These are phyloP conservation scores for Metalampra italica DNA, from an alignment of 2,888 invertebrate genomes.

Conservation along the genomic window DNA sequence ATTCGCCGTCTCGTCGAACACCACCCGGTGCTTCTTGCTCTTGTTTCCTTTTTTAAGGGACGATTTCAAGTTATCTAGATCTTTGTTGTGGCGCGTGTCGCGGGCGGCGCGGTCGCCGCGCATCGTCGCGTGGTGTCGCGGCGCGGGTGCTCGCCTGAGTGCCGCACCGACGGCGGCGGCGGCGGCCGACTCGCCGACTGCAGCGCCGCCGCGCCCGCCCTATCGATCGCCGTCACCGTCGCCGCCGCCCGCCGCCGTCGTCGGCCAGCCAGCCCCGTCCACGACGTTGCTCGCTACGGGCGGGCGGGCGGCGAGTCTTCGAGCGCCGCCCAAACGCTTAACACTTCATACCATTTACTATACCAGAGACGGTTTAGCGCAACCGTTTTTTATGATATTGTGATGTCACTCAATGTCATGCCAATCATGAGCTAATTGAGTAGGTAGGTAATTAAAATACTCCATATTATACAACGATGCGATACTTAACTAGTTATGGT, in stretches of 20 bases:
- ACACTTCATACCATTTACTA: background rate
- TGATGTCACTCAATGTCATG: too few relatives aligned
- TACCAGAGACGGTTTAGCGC: background rate
- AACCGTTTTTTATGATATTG: background rate
- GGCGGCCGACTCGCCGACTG: slow-evolving; percentile 51
- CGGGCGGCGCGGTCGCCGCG: slow-evolving; percentile 72
- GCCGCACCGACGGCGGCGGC: slow-evolving; percentile 27
- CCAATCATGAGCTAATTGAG: too few relatives aligned
- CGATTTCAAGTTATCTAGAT: slow-evolving; percentile 82
- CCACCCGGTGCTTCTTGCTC: slow-evolving; percentile 86
- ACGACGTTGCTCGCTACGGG: background rate
- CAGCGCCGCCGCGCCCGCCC: slow-evolving; percentile 49
- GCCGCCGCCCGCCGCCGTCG: slow-evolving; percentile 25
- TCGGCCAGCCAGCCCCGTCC: slow-evolving; percentile 20
- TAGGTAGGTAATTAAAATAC: too few relatives aligned
- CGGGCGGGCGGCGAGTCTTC: background rate
- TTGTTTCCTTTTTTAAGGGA: slow-evolving; percentile 87
- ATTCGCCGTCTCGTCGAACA: slow-evolving; percentile 93
- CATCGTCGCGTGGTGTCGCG: slow-evolving; percentile 66
- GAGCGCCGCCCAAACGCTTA: background rate
- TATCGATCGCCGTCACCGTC: slow-evolving; percentile 28
- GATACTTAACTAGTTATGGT: too few relatives aligned
- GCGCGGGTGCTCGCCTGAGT: slow-evolving; percentile 52
- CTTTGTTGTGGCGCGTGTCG: slow-evolving; percentile 79
- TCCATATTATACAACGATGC: too few relatives aligned